Evolutionary conservation across 2,113 vertebrate genomes (phyloP), one percentile per base, ranked within the genome.

Genomic region (Sebastes fasciatus): DNA sequence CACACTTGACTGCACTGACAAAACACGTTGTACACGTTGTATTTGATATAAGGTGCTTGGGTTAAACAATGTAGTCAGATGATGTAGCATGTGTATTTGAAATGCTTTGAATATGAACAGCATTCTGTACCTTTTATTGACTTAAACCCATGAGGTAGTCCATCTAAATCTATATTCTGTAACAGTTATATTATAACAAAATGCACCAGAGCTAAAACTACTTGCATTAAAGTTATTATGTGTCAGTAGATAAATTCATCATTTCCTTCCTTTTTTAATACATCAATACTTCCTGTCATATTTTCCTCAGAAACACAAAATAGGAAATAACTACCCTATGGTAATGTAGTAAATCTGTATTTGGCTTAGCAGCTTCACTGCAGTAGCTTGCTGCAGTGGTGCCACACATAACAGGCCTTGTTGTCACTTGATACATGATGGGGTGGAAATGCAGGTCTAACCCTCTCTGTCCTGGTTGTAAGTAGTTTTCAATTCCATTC

Each of bases 311-410:
- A 63, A 23, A n/a, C 43, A 3, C 5, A 1, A 63, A n/a, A 13
- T 42, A 8, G 57, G 11, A 0, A 48, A 49, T 0, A 6, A 0
- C 0, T 7, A 9, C 34, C 5, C 8, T 54, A 0, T 60, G 5
- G 11, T 17, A 16, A 10, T 26, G 6, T 19, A 21, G 1, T 54
- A 40, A 52, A 57, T 66, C 19, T 23, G 9, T 40, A 6, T 2
- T 17, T 69, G 13, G 26, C 8, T 2, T 0, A 3, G 17, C 40
- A 69, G 46, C 26, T 64, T 45, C 7, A 65, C 64, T 88, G 89
- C 89, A 73, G 79, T 57, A 54, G 7, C 23, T 6, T 86, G 68
- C 84, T 84, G 88, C 82, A 88, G 72, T 85, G 67, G 16, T 52
- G 26, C 16, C 4, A 45, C 8, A 70, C 16, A 61, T 11, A 16